Base-by-base conservation (phyloP, 2,797 vertebrate species). In the Meriones psammophilus region DNA sequence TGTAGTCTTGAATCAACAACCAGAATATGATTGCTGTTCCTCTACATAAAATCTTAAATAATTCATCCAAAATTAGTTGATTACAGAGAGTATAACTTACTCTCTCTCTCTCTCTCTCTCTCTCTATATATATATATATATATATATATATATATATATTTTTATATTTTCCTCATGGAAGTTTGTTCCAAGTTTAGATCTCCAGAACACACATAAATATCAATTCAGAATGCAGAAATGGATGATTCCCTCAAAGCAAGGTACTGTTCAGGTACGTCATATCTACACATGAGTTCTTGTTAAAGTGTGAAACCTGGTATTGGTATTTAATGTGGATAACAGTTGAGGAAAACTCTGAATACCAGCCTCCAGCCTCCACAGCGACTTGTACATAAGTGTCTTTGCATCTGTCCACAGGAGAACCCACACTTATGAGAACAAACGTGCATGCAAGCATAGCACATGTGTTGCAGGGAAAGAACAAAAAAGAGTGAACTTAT, bases 201-300 rank as follows among this genome's bases (percentile, higher is more conserved):
- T 50, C 46, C 0, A n/a, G 13, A 86, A 69, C 42, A 6, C 30
- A n/a, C 46, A 54, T n/a, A 50, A 36, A 5, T 50, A 9, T 54
- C 33, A n/a, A 54, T 69, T 68, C 42, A 54, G 33, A 86, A 86
- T 14, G 46, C 42, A 54, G 64, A n/a, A 22, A 66, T 9, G 50
- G 1, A 28, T 5, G 15, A 62, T 42, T 50, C 0, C 6, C 28
- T 3, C 2, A 7, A 3, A 15, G 20, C 12, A 39, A 26, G 13
- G 2, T 36, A 20, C 22, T 60, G 3, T 58, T 60, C 6, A 20
- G 30, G 33, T 20, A 13, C n/a, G 30, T 8, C 8, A 42, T 83
- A 69, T n/a, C 28, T 50, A 22, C 54, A 1, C 10, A 24, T 69
- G 30, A 69, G 12, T 54, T 26, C 20, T 50, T 1, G 12, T n/a